Conservation (phyloP, 2,113 vertebrate species). For the Lophotis ruficrista region DNA sequence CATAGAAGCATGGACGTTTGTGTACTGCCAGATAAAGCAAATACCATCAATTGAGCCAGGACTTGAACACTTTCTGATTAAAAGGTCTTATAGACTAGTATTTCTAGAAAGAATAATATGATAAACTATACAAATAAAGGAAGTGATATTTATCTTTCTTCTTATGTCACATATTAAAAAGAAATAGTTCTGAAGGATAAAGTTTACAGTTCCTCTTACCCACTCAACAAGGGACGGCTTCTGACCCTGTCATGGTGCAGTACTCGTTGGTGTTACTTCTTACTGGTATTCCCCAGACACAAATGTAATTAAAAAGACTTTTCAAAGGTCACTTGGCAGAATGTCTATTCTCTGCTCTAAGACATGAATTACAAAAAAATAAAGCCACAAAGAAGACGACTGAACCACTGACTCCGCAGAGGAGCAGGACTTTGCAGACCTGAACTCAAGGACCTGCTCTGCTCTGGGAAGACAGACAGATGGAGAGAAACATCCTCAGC, state of each 20-base stretch:
- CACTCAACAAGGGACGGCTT: not conserved
- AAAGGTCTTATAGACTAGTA: not conserved
- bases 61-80: not conserved
- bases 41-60: not conserved
- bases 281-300: constrained; percentile 13
- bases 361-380: constrained; percentile 27
- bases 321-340: constrained; percentile 44
- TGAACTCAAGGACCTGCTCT: not conserved
- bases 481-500: constrained; percentile 11
- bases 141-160: constrained; percentile 56
- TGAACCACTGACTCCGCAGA: not conserved
- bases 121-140: constrained; percentile 42
- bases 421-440: not conserved
- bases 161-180: constrained; percentile 54
- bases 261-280: constrained; percentile 25
- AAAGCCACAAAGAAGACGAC: not conserved
- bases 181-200: constrained; percentile 50
- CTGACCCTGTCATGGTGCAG: not conserved
- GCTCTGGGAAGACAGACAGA: not conserved
- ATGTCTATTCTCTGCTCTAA: not conserved
- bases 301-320: constrained; percentile 50
- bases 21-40: not conserved
- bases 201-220: constrained; percentile 26
- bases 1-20: not conserved
- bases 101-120: constrained; percentile 29